These are phyloP conservation scores for Nycticryphes semicollaris DNA, from an alignment of 2,113 vertebrate genomes.

Conservation along the genomic window DNA sequence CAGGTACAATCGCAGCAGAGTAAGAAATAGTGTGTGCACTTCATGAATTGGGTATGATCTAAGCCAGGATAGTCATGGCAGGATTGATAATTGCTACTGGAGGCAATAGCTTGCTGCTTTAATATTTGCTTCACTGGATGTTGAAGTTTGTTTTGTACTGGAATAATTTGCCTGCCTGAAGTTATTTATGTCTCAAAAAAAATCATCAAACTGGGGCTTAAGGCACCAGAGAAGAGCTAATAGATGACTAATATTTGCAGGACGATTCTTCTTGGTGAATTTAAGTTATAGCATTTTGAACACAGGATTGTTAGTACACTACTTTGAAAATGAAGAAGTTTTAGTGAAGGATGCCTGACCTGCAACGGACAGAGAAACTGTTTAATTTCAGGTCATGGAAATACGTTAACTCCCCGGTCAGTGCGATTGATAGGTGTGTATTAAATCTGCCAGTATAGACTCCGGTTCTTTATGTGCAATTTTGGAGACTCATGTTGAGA, in stretches of 20 bases:
- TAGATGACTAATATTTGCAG: not conserved
- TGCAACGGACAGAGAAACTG: not conserved
- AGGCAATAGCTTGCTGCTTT: constrained; percentile 19
- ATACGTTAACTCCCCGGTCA: not conserved
- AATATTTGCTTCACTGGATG: constrained; percentile 35
- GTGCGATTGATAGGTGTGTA: not conserved
- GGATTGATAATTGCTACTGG: constrained; percentile 38
- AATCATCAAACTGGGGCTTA: not conserved
- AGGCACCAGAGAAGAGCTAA: not conserved
- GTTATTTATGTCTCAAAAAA: constrained; percentile 34
- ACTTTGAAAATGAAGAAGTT: not conserved
- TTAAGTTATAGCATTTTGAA: not conserved
- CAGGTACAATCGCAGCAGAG: not conserved
- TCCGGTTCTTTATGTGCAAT: not conserved
- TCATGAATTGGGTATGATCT: not conserved
- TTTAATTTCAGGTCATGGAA: not conserved
- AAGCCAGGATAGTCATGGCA: not conserved
- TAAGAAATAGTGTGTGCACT: not conserved
- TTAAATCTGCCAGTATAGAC: not conserved
- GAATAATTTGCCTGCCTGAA: constrained; percentile 41
- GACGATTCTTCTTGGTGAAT: not conserved
- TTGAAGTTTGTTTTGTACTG: constrained; percentile 29
- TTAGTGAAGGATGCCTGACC: not conserved
- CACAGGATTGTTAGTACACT: not conserved
- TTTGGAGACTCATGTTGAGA: not conserved